Base-by-base conservation (phyloP, 53 echinoderm and acorn worm genomes). In the Mesocentrotus franciscanus region DNA sequence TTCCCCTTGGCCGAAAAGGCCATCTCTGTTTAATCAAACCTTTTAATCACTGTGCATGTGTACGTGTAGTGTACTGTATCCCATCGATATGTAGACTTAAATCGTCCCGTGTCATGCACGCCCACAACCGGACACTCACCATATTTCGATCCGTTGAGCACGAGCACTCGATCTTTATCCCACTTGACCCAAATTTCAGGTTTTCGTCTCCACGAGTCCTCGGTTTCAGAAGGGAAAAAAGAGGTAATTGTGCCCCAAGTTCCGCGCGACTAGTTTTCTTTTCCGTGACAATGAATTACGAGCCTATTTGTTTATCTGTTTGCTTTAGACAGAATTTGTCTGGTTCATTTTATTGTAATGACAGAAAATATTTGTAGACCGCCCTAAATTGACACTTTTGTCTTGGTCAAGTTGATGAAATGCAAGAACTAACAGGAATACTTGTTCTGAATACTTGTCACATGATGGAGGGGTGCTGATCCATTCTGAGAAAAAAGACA, bases 161-260 rank as follows among this genome's bases (percentile, higher is more conserved):
- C 87, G 13, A 85, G 85, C 85, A 33, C 85, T 85, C 27, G 16
- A 85, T 58, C 58, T 26, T 58, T 27, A 57, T 85, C 57, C 87
- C 87, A 85, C 87, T 85, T 85, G 87, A 85, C 87, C 87, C 57
- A 57, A 85, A 85, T 85, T 58, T 57, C 87, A 20, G 57, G 87
- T 85, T 85, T 56, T 85, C 87, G n/a, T 27, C 83, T 49, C 34
- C 59, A 27, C 58, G 87, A 85, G n/a, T 85, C 87, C 87, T 85
- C 27, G 1, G 10, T 56, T 10, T 9, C 27, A 16, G n/a, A 22
- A 58, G 87, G 57, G 58, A 58, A 36, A 36, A 24, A 27, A 1
- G 79, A n/a, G 58, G 10, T 39, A 39, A 76, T 42, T 42, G 9
- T 83, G 83, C 39, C 49, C 83, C 36, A 11, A 75, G 75, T 75